Evolutionary conservation across 1,140 invertebrate genomes (phyloP).

Genomic region (Lordiphosa collinella): DNA sequence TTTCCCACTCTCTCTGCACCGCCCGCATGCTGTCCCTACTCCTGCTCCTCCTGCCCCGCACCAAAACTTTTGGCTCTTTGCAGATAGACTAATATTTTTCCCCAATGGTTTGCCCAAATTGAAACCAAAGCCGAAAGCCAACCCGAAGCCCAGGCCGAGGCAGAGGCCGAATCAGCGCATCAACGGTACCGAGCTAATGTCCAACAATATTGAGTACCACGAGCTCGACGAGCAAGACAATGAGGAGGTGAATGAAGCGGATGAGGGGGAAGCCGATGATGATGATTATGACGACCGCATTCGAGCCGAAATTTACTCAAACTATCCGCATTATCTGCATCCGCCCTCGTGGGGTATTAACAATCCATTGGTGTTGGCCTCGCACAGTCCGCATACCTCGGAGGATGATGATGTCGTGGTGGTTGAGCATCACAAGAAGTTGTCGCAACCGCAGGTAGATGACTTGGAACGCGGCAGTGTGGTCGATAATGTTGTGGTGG

Average conservation of each 20-base stretch:
- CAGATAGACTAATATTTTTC: slow-evolving; percentile 79
- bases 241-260: slow-evolving; percentile 20
- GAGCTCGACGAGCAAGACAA: slow-evolving; percentile 44
- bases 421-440: slow-evolving; percentile 23
- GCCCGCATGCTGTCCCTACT: slow-evolving; percentile 15
- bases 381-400: slow-evolving; percentile 70
- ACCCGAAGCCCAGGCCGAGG: slow-evolving; percentile 32
- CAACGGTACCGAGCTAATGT: slow-evolving; percentile 57
- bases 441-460: slow-evolving; percentile 10
- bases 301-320: slow-evolving; percentile 77
- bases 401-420: slow-evolving; percentile 70
- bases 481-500: slow-evolving; percentile 62
- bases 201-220: slow-evolving; percentile 68
- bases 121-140: slow-evolving; percentile 54
- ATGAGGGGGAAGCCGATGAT: slow-evolving; percentile 58
- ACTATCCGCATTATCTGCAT: slow-evolving; percentile 76
- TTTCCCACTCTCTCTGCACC: slow-evolving; percentile 44
- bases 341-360: slow-evolving; percentile 76
- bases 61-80: slow-evolving; percentile 39
- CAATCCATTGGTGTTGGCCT: slow-evolving; percentile 74
- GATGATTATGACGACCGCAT: slow-evolving; percentile 78
- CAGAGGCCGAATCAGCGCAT: slow-evolving; percentile 29
- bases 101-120: slow-evolving; percentile 72
- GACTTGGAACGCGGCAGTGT: slow-evolving; percentile 46
- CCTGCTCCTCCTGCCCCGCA: slow-evolving; percentile 6